A percentile compares a stretch with the other conserved stretches of the same genome.
Conservation (phyloP, 2,113 vertebrate species). For the Ifrita kowaldi region DNA sequence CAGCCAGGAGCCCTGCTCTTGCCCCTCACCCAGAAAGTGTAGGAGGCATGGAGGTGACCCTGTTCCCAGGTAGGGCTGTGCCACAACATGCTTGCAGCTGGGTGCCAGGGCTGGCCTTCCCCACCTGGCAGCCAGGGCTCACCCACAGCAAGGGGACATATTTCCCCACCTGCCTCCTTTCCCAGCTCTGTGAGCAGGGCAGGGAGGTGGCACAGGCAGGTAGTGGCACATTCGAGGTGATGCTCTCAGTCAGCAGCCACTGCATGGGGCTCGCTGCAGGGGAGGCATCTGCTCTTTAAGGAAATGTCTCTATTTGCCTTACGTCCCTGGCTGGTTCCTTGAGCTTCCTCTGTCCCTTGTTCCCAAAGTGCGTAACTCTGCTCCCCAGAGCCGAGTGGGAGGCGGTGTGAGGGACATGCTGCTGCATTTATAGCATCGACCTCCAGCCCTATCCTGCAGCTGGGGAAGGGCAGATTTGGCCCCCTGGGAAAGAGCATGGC, state of each 20-base stretch:
- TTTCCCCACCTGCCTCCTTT: neutral
- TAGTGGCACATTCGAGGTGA: neutral
- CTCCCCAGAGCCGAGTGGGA: neutral
- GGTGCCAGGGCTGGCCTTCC: neutral
- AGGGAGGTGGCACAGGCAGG: neutral
- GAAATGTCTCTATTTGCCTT: neutral
- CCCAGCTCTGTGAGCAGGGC: neutral
- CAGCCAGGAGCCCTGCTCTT: neutral
- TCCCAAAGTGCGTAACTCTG: neutral
- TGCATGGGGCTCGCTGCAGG: rapidly evolving
- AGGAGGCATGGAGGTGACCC: neutral
- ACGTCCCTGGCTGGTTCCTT: neutral
- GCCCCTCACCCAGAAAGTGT: neutral
- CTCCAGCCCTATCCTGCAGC: neutral
- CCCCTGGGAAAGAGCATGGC: neutral
- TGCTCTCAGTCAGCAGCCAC: neutral
- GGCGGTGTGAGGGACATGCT: rapidly evolving
- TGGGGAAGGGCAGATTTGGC: neutral
- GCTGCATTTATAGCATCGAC: neutral
- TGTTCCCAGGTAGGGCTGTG: neutral
- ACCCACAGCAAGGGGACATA: neutral
- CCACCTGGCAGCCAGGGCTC: neutral
- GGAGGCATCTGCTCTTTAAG: neutral
- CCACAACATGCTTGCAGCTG: rapidly evolving
- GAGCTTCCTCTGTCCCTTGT: neutral